Conservation (phyloP, 2,797 vertebrate genomes). For the Buphagus erythrorhynchus region DNA sequence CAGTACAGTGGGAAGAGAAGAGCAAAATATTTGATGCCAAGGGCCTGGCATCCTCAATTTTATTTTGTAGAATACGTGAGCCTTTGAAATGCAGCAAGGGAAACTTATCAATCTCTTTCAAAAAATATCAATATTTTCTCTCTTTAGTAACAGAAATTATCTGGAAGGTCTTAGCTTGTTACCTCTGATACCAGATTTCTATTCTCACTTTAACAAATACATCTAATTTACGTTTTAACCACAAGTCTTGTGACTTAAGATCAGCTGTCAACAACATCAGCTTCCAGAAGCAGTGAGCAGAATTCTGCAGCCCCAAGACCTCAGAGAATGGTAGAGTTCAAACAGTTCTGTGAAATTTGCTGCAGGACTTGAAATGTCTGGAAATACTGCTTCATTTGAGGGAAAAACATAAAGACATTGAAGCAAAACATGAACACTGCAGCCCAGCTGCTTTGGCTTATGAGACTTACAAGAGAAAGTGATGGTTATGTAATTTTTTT, state of each 20-base stretch:
- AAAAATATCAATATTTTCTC: not conserved
- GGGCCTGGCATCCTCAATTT: not conserved
- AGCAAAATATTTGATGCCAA: not conserved
- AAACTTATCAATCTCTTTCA: not conserved
- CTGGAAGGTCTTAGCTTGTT: not conserved
- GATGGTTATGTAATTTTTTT: not conserved
- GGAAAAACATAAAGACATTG: not conserved
- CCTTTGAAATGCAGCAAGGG: not conserved
- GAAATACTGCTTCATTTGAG: not conserved
- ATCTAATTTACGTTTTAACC: not conserved
- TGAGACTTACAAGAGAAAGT: not conserved
- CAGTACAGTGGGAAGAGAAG: not conserved
- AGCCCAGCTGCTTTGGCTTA: not conserved
- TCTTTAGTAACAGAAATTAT: not conserved
- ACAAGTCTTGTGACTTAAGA: not conserved
- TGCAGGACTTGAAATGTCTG: not conserved
- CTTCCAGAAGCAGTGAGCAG: not conserved
- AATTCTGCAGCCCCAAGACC: not conserved
- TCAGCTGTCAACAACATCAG: not conserved
- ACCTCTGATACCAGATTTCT: not conserved
- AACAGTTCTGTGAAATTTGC: not conserved
- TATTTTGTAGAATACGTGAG: not conserved
- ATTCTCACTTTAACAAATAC: not conserved
- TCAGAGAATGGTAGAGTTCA: not conserved
- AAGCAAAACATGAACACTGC: not conserved